phyloP scores from a whole-genome alignment of 2,797 vertebrate genomes.

The Xiphorhynchus erythropygius region DNA sequence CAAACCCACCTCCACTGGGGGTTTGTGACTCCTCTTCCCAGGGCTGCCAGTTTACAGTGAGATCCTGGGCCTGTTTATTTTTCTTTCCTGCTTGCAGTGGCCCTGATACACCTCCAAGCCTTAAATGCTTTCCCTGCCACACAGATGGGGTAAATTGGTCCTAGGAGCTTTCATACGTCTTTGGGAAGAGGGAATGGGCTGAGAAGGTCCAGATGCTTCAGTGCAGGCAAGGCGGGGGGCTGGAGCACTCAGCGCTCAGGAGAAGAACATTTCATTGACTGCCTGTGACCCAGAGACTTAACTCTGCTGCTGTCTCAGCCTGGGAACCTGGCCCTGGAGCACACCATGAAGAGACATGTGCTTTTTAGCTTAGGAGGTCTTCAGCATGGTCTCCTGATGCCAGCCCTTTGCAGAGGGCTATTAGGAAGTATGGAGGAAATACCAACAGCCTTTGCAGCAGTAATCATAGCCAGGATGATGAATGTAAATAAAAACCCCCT shows the following conservation, averaged over 20 bases:
- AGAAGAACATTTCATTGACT: background rate
- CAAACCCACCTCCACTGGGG: background rate
- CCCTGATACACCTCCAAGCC: slow-evolving; percentile 28
- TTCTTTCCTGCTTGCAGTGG: slow-evolving; percentile 29
- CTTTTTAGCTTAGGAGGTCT: background rate
- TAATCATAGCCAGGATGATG: background rate
- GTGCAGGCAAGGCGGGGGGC: background rate
- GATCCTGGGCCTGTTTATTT: slow-evolving; percentile 48
- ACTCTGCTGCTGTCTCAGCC: background rate
- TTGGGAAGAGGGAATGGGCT: background rate
- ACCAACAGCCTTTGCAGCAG: background rate
- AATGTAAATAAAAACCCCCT: background rate
- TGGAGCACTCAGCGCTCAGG: rapidly evolving
- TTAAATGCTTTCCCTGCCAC: slow-evolving; percentile 41
- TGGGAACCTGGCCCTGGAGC: background rate
- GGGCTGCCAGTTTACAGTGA: background rate
- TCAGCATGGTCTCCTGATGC: background rate
- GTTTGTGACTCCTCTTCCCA: background rate
- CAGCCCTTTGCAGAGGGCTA: background rate
- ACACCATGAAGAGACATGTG: background rate
- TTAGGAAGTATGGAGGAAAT: background rate
- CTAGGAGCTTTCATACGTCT: background rate
- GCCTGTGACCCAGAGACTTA: background rate
- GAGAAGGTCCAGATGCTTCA: background rate
- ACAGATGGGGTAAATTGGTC: background rate